Evolutionary conservation across 1,140 invertebrate genomes (phyloP).

Genomic region (Trichoplusia ni): DNA sequence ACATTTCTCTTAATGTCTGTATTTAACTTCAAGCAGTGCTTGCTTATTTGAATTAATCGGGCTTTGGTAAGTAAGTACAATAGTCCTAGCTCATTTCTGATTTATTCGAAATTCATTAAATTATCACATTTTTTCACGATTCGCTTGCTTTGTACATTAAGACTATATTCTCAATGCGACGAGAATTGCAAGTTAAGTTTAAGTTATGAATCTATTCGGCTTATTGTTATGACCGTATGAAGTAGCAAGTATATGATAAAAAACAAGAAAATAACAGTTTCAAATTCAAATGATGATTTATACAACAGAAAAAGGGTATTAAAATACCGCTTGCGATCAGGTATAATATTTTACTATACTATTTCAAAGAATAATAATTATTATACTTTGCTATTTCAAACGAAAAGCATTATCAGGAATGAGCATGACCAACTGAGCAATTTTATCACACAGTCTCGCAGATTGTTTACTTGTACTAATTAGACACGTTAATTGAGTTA

Average conservation of each 20-base stretch:
- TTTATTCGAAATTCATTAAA: background rate
- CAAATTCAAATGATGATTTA: background rate
- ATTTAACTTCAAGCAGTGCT: constrained; percentile 20
- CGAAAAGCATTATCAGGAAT: constrained; percentile 37
- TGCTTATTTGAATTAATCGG: constrained; percentile 30
- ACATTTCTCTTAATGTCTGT: constrained; percentile 16
- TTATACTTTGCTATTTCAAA: constrained; percentile 34
- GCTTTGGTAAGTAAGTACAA: constrained; percentile 21
- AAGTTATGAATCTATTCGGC: background rate
- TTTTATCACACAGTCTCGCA: background rate
- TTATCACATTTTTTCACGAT: background rate
- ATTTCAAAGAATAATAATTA: background rate
- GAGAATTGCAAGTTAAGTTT: constrained; percentile 14
- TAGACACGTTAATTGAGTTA: background rate
- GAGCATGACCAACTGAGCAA: constrained; percentile 37
- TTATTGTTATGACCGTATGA: background rate
- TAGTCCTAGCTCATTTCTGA: constrained; percentile 39
- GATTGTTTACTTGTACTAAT: background rate
- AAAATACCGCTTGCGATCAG: too few relatives aligned
- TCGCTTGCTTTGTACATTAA: background rate
- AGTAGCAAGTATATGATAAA: constrained; percentile 26
- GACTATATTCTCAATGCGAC: constrained; percentile 23
- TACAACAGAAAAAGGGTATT: too few relatives aligned
- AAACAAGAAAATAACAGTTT: background rate
- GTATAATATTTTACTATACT: background rate